phyloP scores from a whole-genome alignment of 2,113 vertebrate species.

The Perca fluviatilis region DNA sequence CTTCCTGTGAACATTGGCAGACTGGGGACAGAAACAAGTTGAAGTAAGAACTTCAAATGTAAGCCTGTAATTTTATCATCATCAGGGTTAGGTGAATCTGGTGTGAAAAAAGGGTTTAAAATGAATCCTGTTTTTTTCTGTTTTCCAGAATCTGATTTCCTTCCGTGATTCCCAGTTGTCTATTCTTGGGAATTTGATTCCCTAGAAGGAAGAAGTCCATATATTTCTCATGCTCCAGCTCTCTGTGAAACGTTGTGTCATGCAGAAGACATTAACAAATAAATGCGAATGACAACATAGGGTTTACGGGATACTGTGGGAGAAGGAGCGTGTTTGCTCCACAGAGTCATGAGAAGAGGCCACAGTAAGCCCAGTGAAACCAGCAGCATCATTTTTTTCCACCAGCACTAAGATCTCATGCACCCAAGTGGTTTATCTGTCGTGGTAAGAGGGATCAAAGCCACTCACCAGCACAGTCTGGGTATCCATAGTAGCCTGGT shows the following conservation, averaged over 20 bases:
- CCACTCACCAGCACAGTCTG: constrained; percentile 84
- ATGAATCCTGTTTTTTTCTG: background rate
- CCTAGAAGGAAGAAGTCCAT: constrained; percentile 47
- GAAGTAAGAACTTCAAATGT: background rate
- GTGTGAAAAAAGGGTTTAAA: background rate
- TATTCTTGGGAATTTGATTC: constrained; percentile 43
- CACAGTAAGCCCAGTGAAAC: constrained; percentile 41
- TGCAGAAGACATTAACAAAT: constrained; percentile 25
- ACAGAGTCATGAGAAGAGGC: constrained; percentile 65
- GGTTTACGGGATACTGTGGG: constrained; percentile 48
- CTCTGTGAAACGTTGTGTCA: constrained; percentile 36
- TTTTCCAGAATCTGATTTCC: constrained; percentile 20
- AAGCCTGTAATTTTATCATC: background rate
- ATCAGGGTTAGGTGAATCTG: background rate
- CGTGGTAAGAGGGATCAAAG: background rate
- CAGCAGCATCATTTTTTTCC: constrained; percentile 48
- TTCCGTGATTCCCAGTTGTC: constrained; percentile 47
- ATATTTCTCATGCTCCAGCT: constrained; percentile 41
- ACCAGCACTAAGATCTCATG: constrained; percentile 3
- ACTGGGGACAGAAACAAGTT: constrained; percentile 74
- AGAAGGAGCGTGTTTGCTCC: constrained; percentile 39
- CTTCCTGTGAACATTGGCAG: constrained; percentile 86
- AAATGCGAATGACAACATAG: constrained; percentile 10
- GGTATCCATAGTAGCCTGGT: constrained; percentile 83
- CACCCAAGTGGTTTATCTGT: constrained; percentile 21